These are phyloP conservation scores for Ceratosolen solmsi DNA, from an alignment of 1,140 invertebrate species.

Conservation along the genomic window DNA sequence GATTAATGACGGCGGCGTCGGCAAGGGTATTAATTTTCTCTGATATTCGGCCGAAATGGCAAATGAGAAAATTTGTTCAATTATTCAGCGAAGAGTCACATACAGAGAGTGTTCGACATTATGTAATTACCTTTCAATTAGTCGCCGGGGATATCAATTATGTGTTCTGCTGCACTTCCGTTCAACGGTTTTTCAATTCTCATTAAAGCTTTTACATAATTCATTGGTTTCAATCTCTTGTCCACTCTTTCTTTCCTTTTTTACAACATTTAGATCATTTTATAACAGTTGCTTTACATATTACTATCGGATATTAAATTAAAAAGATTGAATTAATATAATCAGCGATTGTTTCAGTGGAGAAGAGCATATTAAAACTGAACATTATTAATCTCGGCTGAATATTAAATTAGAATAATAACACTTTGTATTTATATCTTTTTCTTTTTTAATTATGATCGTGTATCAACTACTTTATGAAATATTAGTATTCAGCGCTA, in stretches of 20 bases:
- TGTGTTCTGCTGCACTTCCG: conserved; percentile 18
- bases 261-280: neutral
- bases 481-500: too few species aligned
- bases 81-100: conserved; percentile 44
- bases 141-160: conserved; percentile 46
- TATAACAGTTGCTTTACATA: neutral
- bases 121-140: conserved; percentile 49
- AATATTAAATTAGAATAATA: neutral
- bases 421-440: neutral
- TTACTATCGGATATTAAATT: conserved; percentile 7
- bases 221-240: neutral
- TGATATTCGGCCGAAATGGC: conserved; percentile 44
- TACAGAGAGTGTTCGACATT: neutral
- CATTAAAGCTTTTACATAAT: neutral
- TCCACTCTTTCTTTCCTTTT: conserved; percentile 9
- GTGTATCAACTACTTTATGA: neutral
- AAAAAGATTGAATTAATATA: neutral
- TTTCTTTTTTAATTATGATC: neutral
- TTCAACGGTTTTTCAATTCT: conserved; percentile 15
- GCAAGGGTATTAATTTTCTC: conserved; percentile 64
- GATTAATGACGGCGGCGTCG: conserved; percentile 58
- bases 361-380: neutral
- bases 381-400: neutral
- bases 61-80: conserved; percentile 40
- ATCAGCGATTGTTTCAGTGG: neutral